Evolutionary conservation across 2,888 invertebrate genomes (phyloP).

Genomic region (Philaethria dido): DNA sequence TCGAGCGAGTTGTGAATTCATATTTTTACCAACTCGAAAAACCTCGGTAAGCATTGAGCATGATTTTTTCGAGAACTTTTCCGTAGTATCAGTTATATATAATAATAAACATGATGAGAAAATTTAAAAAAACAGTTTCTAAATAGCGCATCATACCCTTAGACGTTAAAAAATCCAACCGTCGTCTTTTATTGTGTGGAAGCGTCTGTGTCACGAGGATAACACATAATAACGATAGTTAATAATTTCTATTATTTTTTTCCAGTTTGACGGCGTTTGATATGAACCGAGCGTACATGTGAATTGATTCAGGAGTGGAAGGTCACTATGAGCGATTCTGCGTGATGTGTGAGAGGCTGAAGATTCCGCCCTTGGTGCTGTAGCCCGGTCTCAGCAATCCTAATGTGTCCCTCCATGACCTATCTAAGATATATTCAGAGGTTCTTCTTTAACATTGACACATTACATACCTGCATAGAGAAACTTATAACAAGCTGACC

Average conservation of each 20-base stretch:
- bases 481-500: too few relatives aligned
- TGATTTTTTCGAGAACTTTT: too few relatives aligned
- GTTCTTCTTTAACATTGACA: neutral
- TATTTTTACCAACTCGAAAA: constrained; percentile 47
- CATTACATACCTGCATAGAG: too few relatives aligned
- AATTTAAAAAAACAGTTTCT: too few relatives aligned
- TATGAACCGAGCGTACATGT: constrained; percentile 49
- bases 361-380: constrained; percentile 54
- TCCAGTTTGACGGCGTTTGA: constrained; percentile 50
- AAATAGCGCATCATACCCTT: too few relatives aligned
- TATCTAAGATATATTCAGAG: constrained; percentile 52
- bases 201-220: too few relatives aligned
- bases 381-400: constrained; percentile 52
- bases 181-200: too few relatives aligned
- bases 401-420: constrained; percentile 50
- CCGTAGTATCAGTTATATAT: too few relatives aligned
- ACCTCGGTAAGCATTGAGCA: constrained; percentile 39
- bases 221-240: too few relatives aligned
- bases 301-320: constrained; percentile 61
- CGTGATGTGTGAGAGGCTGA: constrained; percentile 52
- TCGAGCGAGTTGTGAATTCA: constrained; percentile 50
- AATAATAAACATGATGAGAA: too few relatives aligned
- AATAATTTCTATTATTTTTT: too few relatives aligned
- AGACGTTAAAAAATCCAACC: too few relatives aligned
- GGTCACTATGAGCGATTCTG: constrained; percentile 55